Percentiles rank a stretch among this genome's conserved stretches.
Conservation (phyloP, 2,113 vertebrate species). For the Nyctibius bracteatus region DNA sequence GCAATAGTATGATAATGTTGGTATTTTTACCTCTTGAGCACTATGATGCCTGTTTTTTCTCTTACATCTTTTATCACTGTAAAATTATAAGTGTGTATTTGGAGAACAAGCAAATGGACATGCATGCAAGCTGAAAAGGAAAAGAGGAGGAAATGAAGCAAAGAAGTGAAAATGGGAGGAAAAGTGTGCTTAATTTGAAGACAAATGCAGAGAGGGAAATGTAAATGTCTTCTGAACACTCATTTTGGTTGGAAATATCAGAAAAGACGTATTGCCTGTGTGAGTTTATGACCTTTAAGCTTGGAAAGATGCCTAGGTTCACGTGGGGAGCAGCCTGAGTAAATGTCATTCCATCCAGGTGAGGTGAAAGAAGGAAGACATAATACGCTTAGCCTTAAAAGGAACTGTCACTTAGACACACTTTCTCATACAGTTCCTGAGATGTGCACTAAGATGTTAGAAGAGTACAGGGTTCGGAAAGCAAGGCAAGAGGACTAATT, state of each 20-base stretch:
- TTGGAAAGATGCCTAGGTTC: neutral
- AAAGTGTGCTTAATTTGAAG: neutral
- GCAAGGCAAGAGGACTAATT: neutral
- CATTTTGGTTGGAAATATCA: neutral
- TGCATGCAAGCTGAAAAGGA: neutral
- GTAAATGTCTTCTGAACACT: neutral
- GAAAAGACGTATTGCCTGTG: neutral
- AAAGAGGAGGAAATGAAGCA: neutral
- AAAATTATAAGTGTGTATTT: neutral
- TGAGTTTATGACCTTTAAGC: neutral
- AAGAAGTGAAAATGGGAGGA: accelerated
- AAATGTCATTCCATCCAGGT: neutral
- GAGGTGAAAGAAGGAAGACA: neutral
- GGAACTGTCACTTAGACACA: neutral
- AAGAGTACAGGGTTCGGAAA: accelerated
- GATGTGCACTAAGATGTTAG: no score
- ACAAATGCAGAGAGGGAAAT: neutral
- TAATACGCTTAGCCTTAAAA: neutral
- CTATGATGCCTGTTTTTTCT: neutral
- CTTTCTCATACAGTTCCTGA: neutral
- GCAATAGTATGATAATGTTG: neutral
- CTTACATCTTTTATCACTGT: neutral
- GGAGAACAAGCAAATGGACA: neutral
- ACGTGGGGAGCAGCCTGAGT: neutral
- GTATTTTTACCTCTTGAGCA: neutral